Conservation (phyloP, 1,140 invertebrate genomes). For the Danaus plexippus region DNA sequence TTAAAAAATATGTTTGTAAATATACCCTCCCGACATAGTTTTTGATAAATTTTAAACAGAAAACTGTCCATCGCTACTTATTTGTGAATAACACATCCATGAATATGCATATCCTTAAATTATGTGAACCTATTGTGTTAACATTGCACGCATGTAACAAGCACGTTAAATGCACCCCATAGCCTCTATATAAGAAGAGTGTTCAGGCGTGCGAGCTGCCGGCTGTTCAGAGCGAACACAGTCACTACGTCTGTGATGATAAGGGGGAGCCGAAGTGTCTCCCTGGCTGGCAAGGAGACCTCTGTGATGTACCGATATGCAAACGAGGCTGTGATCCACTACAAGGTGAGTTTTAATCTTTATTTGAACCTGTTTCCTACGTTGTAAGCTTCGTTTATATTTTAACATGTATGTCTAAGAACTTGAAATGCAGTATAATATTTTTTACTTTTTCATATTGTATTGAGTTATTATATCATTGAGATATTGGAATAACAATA, state of each 20-base stretch:
- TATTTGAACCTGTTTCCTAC: neutral
- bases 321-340: constrained; percentile 90
- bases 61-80: neutral
- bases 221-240: constrained; percentile 88
- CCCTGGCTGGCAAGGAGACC: constrained; percentile 91
- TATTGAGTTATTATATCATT: no score
- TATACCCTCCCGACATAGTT: no score
- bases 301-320: constrained; percentile 94
- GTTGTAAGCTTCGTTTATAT: neutral
- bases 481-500: no score
- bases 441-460: no score
- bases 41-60: no score
- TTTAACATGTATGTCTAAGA: no score
- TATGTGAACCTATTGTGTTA: constrained; percentile 2
- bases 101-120: no score
- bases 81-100: neutral
- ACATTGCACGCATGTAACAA: neutral
- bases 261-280: constrained; percentile 93
- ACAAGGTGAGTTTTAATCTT: constrained; percentile 70
- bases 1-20: no score
- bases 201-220: constrained; percentile 84
- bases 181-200: constrained; percentile 37
- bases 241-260: constrained; percentile 93
- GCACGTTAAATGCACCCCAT: constrained; percentile 15
- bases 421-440: no score